phyloP scores from a whole-genome alignment of 2,113 vertebrate genomes.

The Rattus rattus region DNA sequence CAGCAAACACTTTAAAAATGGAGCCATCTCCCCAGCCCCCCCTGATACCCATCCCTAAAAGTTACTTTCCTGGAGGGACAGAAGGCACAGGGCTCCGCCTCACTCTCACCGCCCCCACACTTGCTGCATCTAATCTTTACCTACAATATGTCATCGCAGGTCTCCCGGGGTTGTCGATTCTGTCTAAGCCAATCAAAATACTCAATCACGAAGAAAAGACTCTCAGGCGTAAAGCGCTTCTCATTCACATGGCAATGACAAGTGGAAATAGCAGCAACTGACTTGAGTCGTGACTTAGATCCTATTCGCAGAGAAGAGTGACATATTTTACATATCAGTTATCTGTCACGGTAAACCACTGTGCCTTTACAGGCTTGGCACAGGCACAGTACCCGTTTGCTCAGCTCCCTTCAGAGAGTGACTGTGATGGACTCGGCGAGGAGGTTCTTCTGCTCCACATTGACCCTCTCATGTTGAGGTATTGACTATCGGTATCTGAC shows the following conservation, averaged over 20 bases:
- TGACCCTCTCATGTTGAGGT: background rate
- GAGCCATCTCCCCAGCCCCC: background rate
- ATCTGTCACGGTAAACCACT: background rate
- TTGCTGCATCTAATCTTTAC: background rate
- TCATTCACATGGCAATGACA: background rate
- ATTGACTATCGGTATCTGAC: background rate
- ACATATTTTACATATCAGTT: background rate
- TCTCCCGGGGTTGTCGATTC: background rate
- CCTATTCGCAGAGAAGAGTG: background rate
- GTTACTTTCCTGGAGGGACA: background rate
- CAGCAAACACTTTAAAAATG: background rate
- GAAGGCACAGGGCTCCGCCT: background rate
- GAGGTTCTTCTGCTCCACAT: background rate
- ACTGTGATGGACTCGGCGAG: background rate
- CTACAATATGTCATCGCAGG: background rate
- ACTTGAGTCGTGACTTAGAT: background rate
- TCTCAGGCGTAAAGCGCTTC: background rate
- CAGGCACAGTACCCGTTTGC: background rate
- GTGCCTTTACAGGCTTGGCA: background rate
- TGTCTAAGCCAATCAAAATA: constrained; percentile 8
- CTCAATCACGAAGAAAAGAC: background rate
- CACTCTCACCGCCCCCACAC: background rate
- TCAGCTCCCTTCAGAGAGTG: background rate
- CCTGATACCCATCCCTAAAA: background rate
- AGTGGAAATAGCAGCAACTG: accelerated